phyloP scores from a whole-genome alignment of 1,140 invertebrate genomes.

The Zaprionus gabonicus region DNA sequence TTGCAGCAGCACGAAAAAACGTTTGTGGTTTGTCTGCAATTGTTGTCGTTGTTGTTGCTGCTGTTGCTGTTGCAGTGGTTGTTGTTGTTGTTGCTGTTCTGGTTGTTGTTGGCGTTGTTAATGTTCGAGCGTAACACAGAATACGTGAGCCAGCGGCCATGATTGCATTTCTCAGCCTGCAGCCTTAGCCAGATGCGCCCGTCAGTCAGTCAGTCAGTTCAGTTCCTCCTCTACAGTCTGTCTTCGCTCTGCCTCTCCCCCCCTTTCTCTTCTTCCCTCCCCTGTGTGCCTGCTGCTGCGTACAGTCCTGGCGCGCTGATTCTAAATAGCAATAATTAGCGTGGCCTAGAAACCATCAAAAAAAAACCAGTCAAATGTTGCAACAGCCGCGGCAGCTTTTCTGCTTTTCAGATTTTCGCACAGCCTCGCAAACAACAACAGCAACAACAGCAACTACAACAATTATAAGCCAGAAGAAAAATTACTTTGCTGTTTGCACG shows the following conservation, averaged over 20 bases:
- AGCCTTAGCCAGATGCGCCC: constrained; percentile 40
- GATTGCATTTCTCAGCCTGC: constrained; percentile 67
- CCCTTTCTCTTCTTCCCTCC: constrained; percentile 3
- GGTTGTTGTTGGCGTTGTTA: constrained; percentile 70
- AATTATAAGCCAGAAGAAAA: constrained; percentile 77
- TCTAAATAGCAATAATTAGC: constrained; percentile 83
- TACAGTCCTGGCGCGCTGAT: constrained; percentile 48
- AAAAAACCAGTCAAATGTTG: constrained; percentile 58
- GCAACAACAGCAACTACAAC: constrained; percentile 42
- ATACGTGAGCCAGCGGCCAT: constrained; percentile 80
- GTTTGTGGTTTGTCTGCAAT: constrained; percentile 66
- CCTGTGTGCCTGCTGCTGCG: constrained; percentile 24
- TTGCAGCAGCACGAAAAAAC: constrained; percentile 73
- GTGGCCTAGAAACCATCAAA: constrained; percentile 81
- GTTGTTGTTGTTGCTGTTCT: constrained; percentile 42
- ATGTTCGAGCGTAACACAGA: constrained; percentile 80
- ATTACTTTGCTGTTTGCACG: constrained; percentile 81
- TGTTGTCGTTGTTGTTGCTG: constrained; percentile 31
- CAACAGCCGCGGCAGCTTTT: constrained; percentile 24
- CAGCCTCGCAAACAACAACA: constrained; percentile 27
- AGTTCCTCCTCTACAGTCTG: constrained; percentile 4
- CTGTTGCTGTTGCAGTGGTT: constrained; percentile 29
- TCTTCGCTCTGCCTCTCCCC: background rate
- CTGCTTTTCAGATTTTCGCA: constrained; percentile 64
- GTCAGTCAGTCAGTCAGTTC: constrained; percentile 23